Base-by-base conservation (phyloP, 2,888 invertebrate species). In the Liodrosophila aerea region DNA sequence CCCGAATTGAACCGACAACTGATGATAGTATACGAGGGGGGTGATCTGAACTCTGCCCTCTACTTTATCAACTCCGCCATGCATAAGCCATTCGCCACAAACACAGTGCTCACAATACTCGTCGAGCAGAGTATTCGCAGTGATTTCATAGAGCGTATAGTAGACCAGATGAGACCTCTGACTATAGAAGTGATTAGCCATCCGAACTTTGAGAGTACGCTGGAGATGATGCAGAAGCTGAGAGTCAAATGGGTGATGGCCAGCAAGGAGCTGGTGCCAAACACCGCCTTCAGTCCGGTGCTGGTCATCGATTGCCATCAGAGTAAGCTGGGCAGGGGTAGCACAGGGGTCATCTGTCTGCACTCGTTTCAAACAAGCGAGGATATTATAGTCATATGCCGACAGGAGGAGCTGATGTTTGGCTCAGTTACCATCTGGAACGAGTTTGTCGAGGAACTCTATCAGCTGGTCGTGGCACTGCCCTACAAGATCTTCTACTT, bases 1-100 rank as follows among this genome's bases (percentile, higher is more conserved):
- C 7, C 5, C 29, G n/a, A n/a, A n/a, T n/a, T 37, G 15, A 39
- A 9, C 0, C 61, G 65, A 1, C 78, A 82, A 7, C 13, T 75
- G 11, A 82, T 78, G 78, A 56, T 78, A 11, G 22, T 78, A 13
- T 75, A 49, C 7, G 41, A 29, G 7, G 39, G 18, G 0, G 78
- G 82, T 0, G 78, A 78, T 27, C 39, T 73, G 1, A 49, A 78
- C 8, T 58, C 73, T n/a, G n/a, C n/a, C n/a, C n/a, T n/a, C n/a
- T n/a, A n/a, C n/a, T n/a, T n/a, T n/a, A n/a, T n/a, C n/a, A n/a
- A n/a, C n/a, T n/a, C n/a, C 34, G 82, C 78, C 1, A 9, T 82
- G 4, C 39, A 68, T 16, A 36, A 62, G 9, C 78, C 78, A 0
- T 82, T 78, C 1, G 29, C n/a, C 0, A 0, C n/a, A 0, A 52